Evolutionary conservation across 2,113 vertebrate species (phyloP), one percentile per base, ranked within the genome.

Genomic region (Procavia capensis): DNA sequence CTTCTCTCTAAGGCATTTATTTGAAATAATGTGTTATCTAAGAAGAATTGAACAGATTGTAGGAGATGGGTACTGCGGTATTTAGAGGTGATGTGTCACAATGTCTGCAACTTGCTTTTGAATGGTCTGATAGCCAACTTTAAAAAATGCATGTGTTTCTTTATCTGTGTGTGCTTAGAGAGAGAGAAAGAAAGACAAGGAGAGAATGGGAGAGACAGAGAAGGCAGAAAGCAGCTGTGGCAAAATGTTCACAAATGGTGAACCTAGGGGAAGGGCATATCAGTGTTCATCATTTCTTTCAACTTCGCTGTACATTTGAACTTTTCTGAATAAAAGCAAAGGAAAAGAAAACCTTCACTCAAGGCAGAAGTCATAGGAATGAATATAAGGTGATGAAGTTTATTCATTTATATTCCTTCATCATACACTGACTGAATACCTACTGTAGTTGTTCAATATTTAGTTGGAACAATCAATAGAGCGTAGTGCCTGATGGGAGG

Each of bases 361-460:
- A 79, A 88, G 91, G 89, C 57, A 83, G 93, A 95, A 94, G 68
- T 78, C 75, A 63, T 50, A 83, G 85, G 85, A 63, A 86, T 94
- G 96, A 97, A 95, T 97, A 91, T 80, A 90, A 95, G 97, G 88
- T 95, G 88, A 91, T 88, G 66, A 66, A 89, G 92, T 95, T 92
- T 96, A 91, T 95, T 95, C 95, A 97, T 97, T 97, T 94, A 91
- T 96, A 97, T 97, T 97, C 94, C 63, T 92, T 94, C 64, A 91
- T 95, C 93, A 91, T 83, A 92, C 93, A 83, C 88, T 95, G 75
- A 95, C 95, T 96, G 83, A 95, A 95, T 90, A 92, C 79, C n/a
- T 78, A 50, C 94, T 45, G 29, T 92, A 90, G 88, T 83, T 95
- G 91, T 91, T 97, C 95, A 94, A 86, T 95, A 96, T 95, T 90